phyloP scores from a whole-genome alignment of 2,888 invertebrate species.

The Gymnocheta viridis region DNA sequence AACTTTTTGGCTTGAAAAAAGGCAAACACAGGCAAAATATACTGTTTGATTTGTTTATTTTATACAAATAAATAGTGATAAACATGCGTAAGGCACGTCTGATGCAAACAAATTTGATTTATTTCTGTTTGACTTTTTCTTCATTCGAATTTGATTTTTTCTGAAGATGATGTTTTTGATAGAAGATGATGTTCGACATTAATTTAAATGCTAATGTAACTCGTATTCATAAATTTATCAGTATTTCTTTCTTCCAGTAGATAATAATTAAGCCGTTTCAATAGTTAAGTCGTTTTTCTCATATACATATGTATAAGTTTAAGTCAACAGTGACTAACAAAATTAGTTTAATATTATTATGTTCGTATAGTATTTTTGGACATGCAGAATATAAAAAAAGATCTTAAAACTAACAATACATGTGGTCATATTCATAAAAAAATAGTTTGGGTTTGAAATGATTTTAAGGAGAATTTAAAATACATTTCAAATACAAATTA shows the following conservation, averaged over 20 bases:
- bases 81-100: slow-evolving; percentile 16
- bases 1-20: slow-evolving; percentile 58
- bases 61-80: slow-evolving; percentile 39
- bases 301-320: no score
- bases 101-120: slow-evolving; percentile 29
- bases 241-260: not conserved
- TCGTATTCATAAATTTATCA: slow-evolving; percentile 27
- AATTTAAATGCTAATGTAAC: slow-evolving; percentile 50
- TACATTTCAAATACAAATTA: no score
- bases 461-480: no score
- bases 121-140: slow-evolving; percentile 14
- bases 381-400: no score
- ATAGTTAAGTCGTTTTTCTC: no score
- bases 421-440: no score
- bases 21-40: slow-evolving; percentile 32
- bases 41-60: slow-evolving; percentile 52
- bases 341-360: not conserved
- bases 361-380: no score
- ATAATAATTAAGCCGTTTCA: not conserved
- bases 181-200: slow-evolving; percentile 23
- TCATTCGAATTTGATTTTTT: slow-evolving; percentile 5
- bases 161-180: not conserved
- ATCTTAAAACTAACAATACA: no score
- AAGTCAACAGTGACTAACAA: slow-evolving; percentile 3
- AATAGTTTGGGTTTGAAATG: no score